Evolutionary conservation across 1,140 invertebrate species (phyloP), one percentile per base, ranked within the genome.

Genomic region (Dendrolimus kikuchii): DNA sequence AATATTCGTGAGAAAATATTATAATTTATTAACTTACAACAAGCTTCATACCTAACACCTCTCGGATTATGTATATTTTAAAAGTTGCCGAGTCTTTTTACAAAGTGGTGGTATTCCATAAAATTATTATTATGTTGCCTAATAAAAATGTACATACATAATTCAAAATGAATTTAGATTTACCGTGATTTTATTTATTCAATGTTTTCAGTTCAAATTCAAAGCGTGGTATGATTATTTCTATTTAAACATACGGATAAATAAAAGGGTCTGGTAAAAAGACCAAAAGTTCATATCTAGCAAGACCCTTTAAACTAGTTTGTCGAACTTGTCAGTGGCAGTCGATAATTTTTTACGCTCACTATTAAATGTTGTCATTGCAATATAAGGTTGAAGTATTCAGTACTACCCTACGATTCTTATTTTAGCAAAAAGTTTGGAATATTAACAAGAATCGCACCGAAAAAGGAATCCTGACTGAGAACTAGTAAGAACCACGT

Each of bases 301-400:
- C 59, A 60, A 66, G 72, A 64, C 74, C 59, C 43, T 59, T 52
- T 59, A 67, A 66, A 77, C 73, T 67, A 74, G 74, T 75, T 72
- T 71, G 68, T 71, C 51, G 65, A 66, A 55, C 41, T 64, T 66
- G 57, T 60, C 69, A 61, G 51, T n/a, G 65, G 44, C 52, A 58
- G 57, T 66, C 57, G 62, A 64, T 67, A 62, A 56, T 45, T 73
- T 70, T 83, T 83, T 80, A 69, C 64, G 64, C 68, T 66, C 51
- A 64, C 63, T 71, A 67, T 68, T 72, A 66, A 77, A 81, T 79
- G 74, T 71, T 66, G 76, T 74, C 64, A 59, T 61, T 74, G 76
- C 79, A 77, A 74, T 83, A 85, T 78, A 79, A 69, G 75, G 78
- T 57, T 50, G 49, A 61, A 74, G 78, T 76, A 86, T 83, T 83